Conservation (phyloP, 2,797 vertebrate genomes). For the Aeoliscus strigatus region DNA sequence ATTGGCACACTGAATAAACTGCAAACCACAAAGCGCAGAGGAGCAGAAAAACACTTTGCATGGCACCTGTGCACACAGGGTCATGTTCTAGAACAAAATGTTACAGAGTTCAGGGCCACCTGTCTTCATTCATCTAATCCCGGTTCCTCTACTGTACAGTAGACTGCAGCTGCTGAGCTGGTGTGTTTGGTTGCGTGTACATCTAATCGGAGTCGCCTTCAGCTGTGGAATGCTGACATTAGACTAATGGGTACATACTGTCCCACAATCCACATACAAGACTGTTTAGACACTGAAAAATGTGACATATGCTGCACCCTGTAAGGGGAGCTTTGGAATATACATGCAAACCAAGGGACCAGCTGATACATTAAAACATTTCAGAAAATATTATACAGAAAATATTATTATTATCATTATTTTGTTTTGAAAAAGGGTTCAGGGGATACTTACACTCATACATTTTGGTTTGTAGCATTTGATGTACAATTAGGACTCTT, state of each 20-base stretch:
- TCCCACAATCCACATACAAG: constrained; percentile 15
- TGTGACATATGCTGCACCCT: too few species aligned
- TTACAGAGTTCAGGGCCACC: constrained; percentile 54
- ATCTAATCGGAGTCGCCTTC: constrained; percentile 21
- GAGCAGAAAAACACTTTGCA: constrained; percentile 12
- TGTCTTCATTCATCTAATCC: constrained; percentile 42
- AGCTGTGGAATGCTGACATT: constrained; percentile 21
- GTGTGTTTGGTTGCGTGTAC: constrained; percentile 17
- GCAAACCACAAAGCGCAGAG: neutral
- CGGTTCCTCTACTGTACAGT: constrained; percentile 21
- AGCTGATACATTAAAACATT: neutral
- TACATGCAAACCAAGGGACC: neutral
- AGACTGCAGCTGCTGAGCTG: constrained; percentile 24
- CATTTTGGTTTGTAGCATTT: too few species aligned
- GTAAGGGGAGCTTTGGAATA: too few species aligned
- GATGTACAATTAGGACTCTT: too few species aligned
- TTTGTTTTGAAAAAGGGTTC: too few species aligned
- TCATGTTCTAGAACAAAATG: constrained; percentile 52
- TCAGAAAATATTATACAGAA: too few species aligned
- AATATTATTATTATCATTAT: too few species aligned
- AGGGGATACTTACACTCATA: too few species aligned
- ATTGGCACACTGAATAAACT: neutral
- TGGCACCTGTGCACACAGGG: constrained; percentile 20
- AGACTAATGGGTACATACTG: constrained; percentile 22
- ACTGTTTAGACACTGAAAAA: constrained; percentile 4